Evolutionary conservation across 2,113 vertebrate species (phyloP).

Genomic region (Phainopepla nitens): DNA sequence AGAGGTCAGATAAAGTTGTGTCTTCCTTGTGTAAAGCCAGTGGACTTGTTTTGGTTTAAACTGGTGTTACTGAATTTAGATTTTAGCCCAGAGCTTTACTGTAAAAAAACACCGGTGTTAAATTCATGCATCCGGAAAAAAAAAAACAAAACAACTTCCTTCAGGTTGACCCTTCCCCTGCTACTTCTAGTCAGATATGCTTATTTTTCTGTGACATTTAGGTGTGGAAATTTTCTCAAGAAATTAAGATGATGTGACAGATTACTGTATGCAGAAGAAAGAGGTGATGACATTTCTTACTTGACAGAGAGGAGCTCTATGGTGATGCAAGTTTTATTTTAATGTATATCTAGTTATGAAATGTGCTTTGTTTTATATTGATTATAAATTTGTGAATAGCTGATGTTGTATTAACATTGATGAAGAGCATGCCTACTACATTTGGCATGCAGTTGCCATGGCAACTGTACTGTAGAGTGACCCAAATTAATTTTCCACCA

Average conservation of each 20-base stretch:
- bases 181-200: neutral
- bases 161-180: neutral
- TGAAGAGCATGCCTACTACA: constrained; percentile 25
- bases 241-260: neutral
- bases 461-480: constrained; percentile 61
- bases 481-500: constrained; percentile 72
- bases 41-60: neutral
- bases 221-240: neutral
- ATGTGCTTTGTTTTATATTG: neutral
- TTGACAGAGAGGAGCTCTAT: neutral
- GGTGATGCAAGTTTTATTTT: neutral
- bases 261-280: neutral
- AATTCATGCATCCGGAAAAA: neutral
- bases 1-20: neutral
- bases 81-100: neutral
- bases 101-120: neutral
- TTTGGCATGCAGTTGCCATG: constrained; percentile 69
- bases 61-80: neutral
- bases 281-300: neutral
- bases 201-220: constrained; percentile 13
- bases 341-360: neutral
- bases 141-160: neutral
- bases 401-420: constrained; percentile 44
- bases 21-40: neutral
- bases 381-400: constrained; percentile 25